A percentile compares a stretch with the other conserved stretches of the same genome.
Evolutionary conservation across 2,797 vertebrate species (phyloP).

Genomic region (Sebastes kiyomatsui): DNA sequence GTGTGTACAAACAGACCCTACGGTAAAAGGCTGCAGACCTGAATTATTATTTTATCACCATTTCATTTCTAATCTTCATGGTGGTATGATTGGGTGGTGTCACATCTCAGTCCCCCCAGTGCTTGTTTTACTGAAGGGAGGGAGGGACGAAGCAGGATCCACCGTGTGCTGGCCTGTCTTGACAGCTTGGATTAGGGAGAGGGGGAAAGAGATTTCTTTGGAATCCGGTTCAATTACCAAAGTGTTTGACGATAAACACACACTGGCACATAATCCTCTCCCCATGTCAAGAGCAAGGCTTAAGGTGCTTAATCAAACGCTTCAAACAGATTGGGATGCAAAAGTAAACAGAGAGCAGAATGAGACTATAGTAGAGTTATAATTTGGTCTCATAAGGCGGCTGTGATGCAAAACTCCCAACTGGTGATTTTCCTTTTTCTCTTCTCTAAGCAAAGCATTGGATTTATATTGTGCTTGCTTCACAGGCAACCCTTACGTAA

Average conservation of each 20-base stretch:
- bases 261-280: neutral
- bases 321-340: conserved; percentile 11
- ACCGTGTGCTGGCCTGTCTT: neutral
- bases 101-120: neutral
- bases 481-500: conserved; percentile 2
- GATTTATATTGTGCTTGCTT: neutral
- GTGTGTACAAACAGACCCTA: neutral
- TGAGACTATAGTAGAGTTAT: neutral
- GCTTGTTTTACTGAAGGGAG: neutral
- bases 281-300: neutral
- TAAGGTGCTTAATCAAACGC: neutral
- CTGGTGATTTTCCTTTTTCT: neutral
- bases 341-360: neutral
- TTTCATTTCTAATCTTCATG: neutral
- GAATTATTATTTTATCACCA: neutral
- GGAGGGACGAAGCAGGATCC: too few relatives aligned
- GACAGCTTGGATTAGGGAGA: conserved; percentile 1
- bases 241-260: neutral
- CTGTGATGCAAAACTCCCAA: neutral
- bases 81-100: neutral
- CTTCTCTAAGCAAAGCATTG: neutral
- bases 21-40: neutral
- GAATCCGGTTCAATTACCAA: conserved; percentile 12
- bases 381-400: neutral
- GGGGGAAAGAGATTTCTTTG: neutral